A percentile compares a stretch with the other conserved stretches of the same genome.
These are phyloP conservation scores for Apamea crenata DNA, from an alignment of 2,888 invertebrate genomes.

Conservation along the genomic window DNA sequence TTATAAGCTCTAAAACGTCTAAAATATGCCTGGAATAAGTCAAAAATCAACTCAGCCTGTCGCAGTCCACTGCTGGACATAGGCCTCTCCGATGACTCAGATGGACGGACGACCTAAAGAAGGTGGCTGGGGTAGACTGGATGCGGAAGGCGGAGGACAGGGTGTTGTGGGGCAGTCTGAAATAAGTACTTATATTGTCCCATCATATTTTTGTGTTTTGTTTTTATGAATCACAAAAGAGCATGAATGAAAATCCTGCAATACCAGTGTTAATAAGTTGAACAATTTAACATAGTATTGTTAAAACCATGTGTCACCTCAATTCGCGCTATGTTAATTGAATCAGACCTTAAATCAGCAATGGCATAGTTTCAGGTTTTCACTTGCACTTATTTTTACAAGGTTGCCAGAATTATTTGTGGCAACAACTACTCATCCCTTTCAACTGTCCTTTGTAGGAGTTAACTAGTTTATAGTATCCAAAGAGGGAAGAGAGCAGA, in stretches of 20 bases:
- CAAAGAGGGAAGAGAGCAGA: neutral
- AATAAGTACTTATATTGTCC: neutral
- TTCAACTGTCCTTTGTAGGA: too few relatives aligned
- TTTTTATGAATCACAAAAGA: neutral
- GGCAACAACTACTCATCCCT: neutral
- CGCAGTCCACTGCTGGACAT: too few relatives aligned
- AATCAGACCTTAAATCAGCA: slow-evolving; percentile 31
- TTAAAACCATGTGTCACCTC: slow-evolving; percentile 44
- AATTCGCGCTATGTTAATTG: slow-evolving; percentile 42
- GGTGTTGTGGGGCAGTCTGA: too few relatives aligned
- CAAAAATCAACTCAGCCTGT: too few relatives aligned
- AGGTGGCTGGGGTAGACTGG: too few relatives aligned
- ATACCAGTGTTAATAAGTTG: slow-evolving; percentile 22
- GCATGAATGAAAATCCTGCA: slow-evolving; percentile 35
- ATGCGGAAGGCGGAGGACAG: too few relatives aligned
- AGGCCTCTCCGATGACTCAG: too few relatives aligned
- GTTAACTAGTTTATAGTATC: neutral
- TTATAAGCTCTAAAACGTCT: neutral
- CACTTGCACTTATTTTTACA: slow-evolving; percentile 7
- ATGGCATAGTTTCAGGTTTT: slow-evolving; percentile 22
- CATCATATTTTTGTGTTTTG: neutral
- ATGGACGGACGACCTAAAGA: too few relatives aligned
- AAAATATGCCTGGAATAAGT: neutral
- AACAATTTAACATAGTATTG: slow-evolving; percentile 39
- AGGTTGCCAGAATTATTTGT: neutral